phyloP scores from a whole-genome alignment of 2,797 vertebrate species.

The Spinus pinus region DNA sequence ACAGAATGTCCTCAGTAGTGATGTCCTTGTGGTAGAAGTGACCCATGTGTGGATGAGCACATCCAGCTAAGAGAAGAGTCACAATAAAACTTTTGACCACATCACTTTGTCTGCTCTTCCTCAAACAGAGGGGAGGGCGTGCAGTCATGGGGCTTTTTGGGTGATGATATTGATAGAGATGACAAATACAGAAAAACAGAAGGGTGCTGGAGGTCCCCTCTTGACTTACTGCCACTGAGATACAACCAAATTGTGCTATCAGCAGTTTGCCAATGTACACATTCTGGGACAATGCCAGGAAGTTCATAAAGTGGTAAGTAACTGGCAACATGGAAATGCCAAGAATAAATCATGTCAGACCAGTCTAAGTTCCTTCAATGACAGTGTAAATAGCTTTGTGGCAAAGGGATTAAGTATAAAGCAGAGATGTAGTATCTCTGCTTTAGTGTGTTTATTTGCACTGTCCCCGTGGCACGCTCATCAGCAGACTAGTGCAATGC shows the following conservation, averaged over 20 bases:
- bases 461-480: fast-evolving
- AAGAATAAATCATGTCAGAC: neutral
- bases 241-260: neutral
- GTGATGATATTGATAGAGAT: neutral
- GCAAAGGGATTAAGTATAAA: neutral
- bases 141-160: neutral
- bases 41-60: fast-evolving
- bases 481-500: neutral
- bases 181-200: neutral
- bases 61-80: neutral
- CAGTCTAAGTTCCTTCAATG: neutral
- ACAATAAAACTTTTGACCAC: neutral
- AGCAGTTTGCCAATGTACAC: neutral
- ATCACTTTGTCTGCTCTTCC: neutral
- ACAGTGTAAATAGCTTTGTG: neutral
- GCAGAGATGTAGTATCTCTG: neutral
- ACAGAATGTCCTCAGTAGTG: fast-evolving
- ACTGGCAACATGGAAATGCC: neutral
- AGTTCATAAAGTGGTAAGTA: neutral
- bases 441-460: neutral
- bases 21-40: neutral
- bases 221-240: neutral
- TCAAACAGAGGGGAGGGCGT: neutral
- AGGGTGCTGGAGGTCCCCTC: neutral
- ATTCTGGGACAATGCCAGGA: neutral